Percentiles rank a stretch among this genome's conserved stretches.
phyloP scores from a whole-genome alignment of 2,797 vertebrate species.

The Cossypha caffra region DNA sequence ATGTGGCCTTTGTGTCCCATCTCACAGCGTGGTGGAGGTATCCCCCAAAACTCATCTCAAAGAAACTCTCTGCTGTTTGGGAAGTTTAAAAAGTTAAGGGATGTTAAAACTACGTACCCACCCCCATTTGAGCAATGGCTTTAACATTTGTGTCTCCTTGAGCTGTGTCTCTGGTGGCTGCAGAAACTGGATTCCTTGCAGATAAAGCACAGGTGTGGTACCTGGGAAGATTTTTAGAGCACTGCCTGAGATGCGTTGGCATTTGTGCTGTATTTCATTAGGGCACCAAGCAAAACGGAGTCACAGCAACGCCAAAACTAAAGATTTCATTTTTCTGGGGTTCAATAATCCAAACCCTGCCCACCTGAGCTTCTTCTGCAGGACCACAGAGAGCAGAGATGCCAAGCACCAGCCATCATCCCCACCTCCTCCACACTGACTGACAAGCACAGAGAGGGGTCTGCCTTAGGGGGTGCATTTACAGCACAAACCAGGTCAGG shows the following conservation, averaged over 20 bases:
- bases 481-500: not conserved
- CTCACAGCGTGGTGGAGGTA: rapidly evolving
- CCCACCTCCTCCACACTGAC: not conserved
- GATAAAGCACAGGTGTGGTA: not conserved
- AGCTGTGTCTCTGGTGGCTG: not conserved
- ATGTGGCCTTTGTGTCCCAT: not conserved
- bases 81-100: not conserved
- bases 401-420: not conserved
- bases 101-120: not conserved
- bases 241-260: not conserved
- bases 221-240: not conserved
- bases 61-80: not conserved
- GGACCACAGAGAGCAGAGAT: not conserved
- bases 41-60: not conserved
- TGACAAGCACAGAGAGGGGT: not conserved
- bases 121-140: not conserved
- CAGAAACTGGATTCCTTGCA: not conserved
- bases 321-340: not conserved
- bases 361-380: not conserved
- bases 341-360: not conserved
- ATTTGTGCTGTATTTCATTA: not conserved
- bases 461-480: not conserved
- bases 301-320: not conserved
- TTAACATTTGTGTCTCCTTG: not conserved
- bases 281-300: not conserved